Evolutionary conservation across 92 coral and sea anemone species (phyloP).

Genomic region (Phenganax marumi): DNA sequence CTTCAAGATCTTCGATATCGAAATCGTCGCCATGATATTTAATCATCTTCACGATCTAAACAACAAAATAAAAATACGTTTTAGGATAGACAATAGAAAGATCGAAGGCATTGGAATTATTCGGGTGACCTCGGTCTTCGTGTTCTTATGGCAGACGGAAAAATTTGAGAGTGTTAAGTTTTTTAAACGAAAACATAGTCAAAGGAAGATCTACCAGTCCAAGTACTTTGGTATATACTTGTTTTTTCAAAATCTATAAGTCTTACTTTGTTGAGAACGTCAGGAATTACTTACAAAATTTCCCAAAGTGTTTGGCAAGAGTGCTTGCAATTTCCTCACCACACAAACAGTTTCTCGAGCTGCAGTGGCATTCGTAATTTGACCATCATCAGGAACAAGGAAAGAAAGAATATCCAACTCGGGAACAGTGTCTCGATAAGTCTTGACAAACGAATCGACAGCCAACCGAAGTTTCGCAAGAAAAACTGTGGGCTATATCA

Average conservation of each 20-base stretch:
- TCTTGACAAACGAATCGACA: constrained; percentile 12
- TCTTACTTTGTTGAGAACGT: too few species aligned
- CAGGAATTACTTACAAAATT: constrained; percentile 27
- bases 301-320: constrained; percentile 35
- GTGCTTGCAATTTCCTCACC: background rate
- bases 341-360: constrained; percentile 27
- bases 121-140: too few species aligned
- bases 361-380: constrained; percentile 16
- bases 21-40: constrained; percentile 17
- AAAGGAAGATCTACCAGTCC: too few species aligned
- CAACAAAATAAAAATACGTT: background rate
- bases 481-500: constrained; percentile 12
- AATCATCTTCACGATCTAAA: constrained; percentile 30
- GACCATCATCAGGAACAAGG: background rate
- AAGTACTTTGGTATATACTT: too few species aligned
- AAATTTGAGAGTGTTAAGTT: too few species aligned
- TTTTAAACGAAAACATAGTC: too few species aligned
- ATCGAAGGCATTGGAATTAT: too few species aligned
- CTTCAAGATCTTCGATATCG: background rate
- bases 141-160: too few species aligned
- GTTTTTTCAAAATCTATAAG: too few species aligned
- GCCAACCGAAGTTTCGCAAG: constrained; percentile 10
- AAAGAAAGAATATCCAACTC: constrained; percentile 11
- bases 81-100: background rate
- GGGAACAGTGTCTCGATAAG: constrained; percentile 8